These are phyloP conservation scores for Toxonevra muliebris DNA, from an alignment of 2,888 invertebrate genomes.

Conservation along the genomic window DNA sequence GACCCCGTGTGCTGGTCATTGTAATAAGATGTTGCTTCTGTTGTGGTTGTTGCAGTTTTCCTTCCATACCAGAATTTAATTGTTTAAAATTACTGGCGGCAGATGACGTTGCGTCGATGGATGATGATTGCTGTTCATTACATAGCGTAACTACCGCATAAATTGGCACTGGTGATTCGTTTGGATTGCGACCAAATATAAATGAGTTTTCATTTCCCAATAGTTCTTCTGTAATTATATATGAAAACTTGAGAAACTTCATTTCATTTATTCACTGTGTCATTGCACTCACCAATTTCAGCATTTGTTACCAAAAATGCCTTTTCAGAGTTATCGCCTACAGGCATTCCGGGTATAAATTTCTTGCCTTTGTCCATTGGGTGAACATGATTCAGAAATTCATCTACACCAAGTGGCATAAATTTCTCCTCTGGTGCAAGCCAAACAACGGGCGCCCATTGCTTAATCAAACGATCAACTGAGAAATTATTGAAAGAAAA, in stretches of 20 bases:
- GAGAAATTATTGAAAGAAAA: slow-evolving; percentile 24
- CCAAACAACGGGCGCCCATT: slow-evolving; percentile 76
- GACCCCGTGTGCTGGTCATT: slow-evolving; percentile 51
- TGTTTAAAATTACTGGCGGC: slow-evolving; percentile 4
- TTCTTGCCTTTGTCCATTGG: slow-evolving; percentile 58
- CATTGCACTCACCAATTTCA: slow-evolving; percentile 61
- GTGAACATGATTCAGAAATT: slow-evolving; percentile 70
- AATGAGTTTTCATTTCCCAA: slow-evolving; percentile 67
- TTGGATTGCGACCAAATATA: slow-evolving; percentile 71
- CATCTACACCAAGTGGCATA: slow-evolving; percentile 71
- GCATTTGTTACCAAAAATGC: slow-evolving; percentile 67
- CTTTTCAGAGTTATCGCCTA: slow-evolving; percentile 62
- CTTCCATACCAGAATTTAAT: background rate
- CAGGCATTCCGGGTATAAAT: slow-evolving; percentile 51
- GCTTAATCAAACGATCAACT: slow-evolving; percentile 66
- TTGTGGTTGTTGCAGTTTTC: slow-evolving; percentile 18
- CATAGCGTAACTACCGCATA: slow-evolving; percentile 71
- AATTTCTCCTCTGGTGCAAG: slow-evolving; percentile 73
- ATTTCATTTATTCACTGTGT: background rate
- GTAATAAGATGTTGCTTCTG: slow-evolving; percentile 21
- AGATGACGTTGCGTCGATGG: slow-evolving; percentile 22
- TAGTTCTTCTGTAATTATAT: slow-evolving; percentile 53
- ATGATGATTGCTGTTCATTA: slow-evolving; percentile 30
- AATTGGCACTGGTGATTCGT: slow-evolving; percentile 67
- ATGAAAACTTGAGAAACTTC: background rate